These are phyloP conservation scores for Drosophila sulfurigaster DNA, from an alignment of 1,140 invertebrate species.

Conservation along the genomic window DNA sequence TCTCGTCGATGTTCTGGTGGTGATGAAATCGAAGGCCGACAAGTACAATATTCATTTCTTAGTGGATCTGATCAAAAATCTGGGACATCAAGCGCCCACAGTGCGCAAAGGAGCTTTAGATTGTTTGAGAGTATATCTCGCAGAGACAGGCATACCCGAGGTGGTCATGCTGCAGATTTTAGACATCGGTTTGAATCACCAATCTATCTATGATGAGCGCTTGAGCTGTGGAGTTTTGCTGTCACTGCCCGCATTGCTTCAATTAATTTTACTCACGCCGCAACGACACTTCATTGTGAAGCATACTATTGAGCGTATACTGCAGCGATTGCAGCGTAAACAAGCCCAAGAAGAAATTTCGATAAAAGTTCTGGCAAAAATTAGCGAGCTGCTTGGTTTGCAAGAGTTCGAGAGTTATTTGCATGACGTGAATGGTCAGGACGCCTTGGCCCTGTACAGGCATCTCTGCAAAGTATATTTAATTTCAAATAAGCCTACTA, in stretches of 20 bases:
- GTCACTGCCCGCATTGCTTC: constrained; percentile 88
- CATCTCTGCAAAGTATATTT: constrained; percentile 89
- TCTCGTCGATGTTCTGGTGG: constrained; percentile 90
- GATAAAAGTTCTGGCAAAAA: constrained; percentile 88
- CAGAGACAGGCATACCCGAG: constrained; percentile 87
- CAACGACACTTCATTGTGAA: constrained; percentile 83
- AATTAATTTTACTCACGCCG: constrained; percentile 84
- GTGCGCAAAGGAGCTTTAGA: constrained; percentile 91
- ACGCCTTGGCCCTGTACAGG: constrained; percentile 88
- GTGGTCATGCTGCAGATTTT: constrained; percentile 87
- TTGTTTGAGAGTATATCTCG: constrained; percentile 88
- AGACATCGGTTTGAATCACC: constrained; percentile 88
- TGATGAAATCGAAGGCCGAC: constrained; percentile 88
- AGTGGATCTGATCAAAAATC: constrained; percentile 89
- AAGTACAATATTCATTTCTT: constrained; percentile 86
- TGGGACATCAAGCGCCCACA: constrained; percentile 91
- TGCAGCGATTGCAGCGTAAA: constrained; percentile 88
- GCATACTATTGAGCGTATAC: constrained; percentile 87
- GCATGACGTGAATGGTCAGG: constrained; percentile 69
- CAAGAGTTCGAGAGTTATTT: constrained; percentile 87
- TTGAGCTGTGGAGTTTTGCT: constrained; percentile 89
- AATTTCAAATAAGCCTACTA: constrained; percentile 62
- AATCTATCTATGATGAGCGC: constrained; percentile 87
- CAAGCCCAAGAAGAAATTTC: constrained; percentile 89
- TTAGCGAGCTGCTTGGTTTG: constrained; percentile 88